Evolutionary conservation across 2,888 invertebrate genomes (phyloP).

Genomic region (Erebia epiphron): DNA sequence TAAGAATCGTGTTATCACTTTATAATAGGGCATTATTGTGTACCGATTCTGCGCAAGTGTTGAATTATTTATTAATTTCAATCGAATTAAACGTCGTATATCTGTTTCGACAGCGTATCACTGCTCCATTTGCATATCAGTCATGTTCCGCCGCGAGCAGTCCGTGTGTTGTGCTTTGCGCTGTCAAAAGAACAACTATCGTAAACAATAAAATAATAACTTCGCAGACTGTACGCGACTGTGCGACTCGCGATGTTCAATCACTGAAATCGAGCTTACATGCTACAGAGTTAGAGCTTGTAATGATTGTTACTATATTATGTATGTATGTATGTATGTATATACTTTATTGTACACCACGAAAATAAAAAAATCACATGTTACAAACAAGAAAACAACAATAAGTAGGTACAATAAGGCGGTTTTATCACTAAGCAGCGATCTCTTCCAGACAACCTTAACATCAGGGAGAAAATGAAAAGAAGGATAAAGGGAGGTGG

Average conservation of each 20-base stretch:
- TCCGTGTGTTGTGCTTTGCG: conserved; percentile 13
- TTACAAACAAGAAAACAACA: too few species aligned
- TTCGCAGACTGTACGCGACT: background rate
- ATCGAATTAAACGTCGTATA: conserved; percentile 65
- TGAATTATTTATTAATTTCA: conserved; percentile 71
- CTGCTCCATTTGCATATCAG: conserved; percentile 68
- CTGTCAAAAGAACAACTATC: conserved; percentile 19
- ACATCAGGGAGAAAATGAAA: too few species aligned
- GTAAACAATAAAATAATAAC: conserved; percentile 12
- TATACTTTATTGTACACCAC: too few species aligned
- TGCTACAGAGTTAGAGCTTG: background rate
- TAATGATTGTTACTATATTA: too few species aligned
- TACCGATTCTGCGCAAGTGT: conserved; percentile 51
- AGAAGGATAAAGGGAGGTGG: too few species aligned
- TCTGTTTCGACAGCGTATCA: conserved; percentile 56
- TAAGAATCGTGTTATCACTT: conserved; percentile 23
- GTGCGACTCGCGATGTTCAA: conserved; percentile 1
- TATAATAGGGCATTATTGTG: conserved; percentile 48
- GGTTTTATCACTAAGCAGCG: too few species aligned
- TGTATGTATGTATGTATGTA: too few species aligned
- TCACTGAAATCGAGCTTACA: background rate
- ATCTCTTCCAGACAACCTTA: too few species aligned
- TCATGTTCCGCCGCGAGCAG: conserved; percentile 47
- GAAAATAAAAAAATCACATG: too few species aligned
- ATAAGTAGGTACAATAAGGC: too few species aligned